A percentile compares a stretch with the other conserved stretches of the same genome.
Conservation (phyloP, 2,797 vertebrate species). For the Zenarchopterus dispar region DNA sequence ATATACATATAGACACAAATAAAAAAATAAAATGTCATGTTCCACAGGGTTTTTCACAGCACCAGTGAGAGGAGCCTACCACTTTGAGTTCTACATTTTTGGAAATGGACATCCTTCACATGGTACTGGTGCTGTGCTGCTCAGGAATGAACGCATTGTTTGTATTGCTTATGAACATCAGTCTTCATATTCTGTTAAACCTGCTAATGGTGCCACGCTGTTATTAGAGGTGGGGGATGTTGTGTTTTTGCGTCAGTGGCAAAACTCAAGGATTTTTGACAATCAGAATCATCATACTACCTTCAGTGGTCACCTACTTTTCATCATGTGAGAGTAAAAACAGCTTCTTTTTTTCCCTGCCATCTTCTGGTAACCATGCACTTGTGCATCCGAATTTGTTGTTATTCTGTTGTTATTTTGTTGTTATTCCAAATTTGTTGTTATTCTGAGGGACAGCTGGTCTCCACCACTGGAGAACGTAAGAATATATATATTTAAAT, state of each 20-base stretch:
- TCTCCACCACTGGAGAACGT: too few relatives aligned
- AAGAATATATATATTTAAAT: too few relatives aligned
- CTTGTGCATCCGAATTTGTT: too few relatives aligned
- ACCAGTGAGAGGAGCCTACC: slow-evolving; percentile 59
- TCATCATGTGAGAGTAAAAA: slow-evolving; percentile 36
- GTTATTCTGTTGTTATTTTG: too few relatives aligned
- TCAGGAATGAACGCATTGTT: slow-evolving; percentile 3
- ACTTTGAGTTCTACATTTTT: neutral
- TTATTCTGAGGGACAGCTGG: too few relatives aligned
- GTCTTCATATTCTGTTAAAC: rapidly evolving
- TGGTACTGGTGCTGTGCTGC: too few relatives aligned
- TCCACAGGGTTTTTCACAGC: slow-evolving; percentile 5
- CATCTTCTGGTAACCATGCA: too few relatives aligned
- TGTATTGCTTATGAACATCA: slow-evolving; percentile 16
- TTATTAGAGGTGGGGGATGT: slow-evolving; percentile 59
- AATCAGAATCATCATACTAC: neutral
- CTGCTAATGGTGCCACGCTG: slow-evolving; percentile 45
- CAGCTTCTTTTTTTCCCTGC: neutral
- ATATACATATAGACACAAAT: too few relatives aligned
- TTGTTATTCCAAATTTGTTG: too few relatives aligned
- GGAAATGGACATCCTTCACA: too few relatives aligned
- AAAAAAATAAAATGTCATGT: neutral
- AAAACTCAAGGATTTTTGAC: neutral
- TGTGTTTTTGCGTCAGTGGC: slow-evolving; percentile 33
- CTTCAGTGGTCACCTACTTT: slow-evolving; percentile 64